A percentile compares a stretch with the other conserved stretches of the same genome.
phyloP scores from a whole-genome alignment of 2,797 vertebrate genomes.

The Fundulus diaphanus region DNA sequence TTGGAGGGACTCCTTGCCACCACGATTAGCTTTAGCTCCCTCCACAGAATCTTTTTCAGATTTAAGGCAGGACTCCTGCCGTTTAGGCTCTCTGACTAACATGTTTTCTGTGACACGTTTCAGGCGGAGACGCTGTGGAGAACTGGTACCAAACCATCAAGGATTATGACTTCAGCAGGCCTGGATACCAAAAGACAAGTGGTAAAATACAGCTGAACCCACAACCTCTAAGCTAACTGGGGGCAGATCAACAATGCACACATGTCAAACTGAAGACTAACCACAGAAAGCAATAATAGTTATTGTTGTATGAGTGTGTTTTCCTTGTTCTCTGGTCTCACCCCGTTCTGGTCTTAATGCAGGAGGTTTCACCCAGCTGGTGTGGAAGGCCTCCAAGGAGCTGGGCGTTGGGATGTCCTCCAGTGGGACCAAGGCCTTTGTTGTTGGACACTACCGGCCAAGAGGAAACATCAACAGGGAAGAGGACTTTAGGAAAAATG shows the following conservation, averaged over 20 bases:
- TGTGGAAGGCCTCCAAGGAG: slow-evolving; percentile 71
- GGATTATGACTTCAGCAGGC: slow-evolving; percentile 63
- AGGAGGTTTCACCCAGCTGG: slow-evolving; percentile 81
- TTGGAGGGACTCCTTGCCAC: no score
- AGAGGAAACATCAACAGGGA: slow-evolving; percentile 63
- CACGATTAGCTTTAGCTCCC: no score
- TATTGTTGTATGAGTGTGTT: no score
- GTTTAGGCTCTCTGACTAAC: neutral
- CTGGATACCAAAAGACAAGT: slow-evolving; percentile 50
- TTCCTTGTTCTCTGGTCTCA: neutral
- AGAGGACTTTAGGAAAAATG: slow-evolving; percentile 65
- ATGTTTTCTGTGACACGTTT: neutral
- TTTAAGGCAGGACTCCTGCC: no score
- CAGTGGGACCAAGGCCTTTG: slow-evolving; percentile 41
- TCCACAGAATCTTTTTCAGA: no score
- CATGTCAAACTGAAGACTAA: no score
- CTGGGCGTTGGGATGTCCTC: slow-evolving; percentile 71
- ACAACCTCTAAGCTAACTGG: neutral
- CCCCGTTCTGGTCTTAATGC: slow-evolving; percentile 1
- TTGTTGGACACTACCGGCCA: slow-evolving; percentile 75
- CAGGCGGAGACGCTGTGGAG: slow-evolving; percentile 75
- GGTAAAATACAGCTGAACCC: slow-evolving; percentile 55
- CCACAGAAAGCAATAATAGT: no score
- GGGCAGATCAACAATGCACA: no score
- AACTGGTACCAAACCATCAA: slow-evolving; percentile 77